Evolutionary conservation across 2,797 vertebrate species (phyloP), one percentile per base, ranked within the genome.

Genomic region (Gymnocypris eckloni): DNA sequence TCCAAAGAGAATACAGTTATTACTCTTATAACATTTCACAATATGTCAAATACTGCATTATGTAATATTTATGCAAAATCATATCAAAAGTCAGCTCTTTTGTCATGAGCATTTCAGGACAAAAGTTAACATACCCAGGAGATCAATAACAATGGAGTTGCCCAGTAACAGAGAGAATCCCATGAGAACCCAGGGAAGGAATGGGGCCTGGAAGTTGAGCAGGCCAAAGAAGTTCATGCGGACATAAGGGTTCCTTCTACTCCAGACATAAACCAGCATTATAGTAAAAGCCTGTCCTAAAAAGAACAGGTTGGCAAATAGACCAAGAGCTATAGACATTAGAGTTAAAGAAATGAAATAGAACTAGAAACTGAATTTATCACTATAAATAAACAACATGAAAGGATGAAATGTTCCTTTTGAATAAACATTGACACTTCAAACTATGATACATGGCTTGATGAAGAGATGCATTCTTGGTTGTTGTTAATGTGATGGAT

Each of bases 211-310:
- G 91, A 99, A 99, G 92, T 99, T 98, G 86, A 99, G 96, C 87
- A 99, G 96, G 13, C 98, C 98, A 2, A 99, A 99, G 92, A 99
- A 99, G 91, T 99, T 99, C 97, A 99, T 99, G 33, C 98, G 97
- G 28, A 99, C 97, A 7, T 98, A 98, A 0, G 98, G 98, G 88
- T 99, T 99, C 76, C 98, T 94, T 86, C 98, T 95, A 94, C 98
- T 99, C 98, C 98, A 99, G 1, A 99, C 94, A 0, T 99, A 99
- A 67, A 99, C 98, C 0, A 99, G 94, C 98, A 99, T 99, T 91
- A 99, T 99, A 2, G 98, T 99, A 92, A 99, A 99, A 0, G 98
- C 98, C 92, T 99, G 98, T 18, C 98, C 98, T 90, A 99, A 92
- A 92, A 99, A 99, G 83, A 99, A 98, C 90, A 99, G 92, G 91